Evolutionary conservation across 2,113 vertebrate species (phyloP).

Genomic region (Siniperca chuatsi): DNA sequence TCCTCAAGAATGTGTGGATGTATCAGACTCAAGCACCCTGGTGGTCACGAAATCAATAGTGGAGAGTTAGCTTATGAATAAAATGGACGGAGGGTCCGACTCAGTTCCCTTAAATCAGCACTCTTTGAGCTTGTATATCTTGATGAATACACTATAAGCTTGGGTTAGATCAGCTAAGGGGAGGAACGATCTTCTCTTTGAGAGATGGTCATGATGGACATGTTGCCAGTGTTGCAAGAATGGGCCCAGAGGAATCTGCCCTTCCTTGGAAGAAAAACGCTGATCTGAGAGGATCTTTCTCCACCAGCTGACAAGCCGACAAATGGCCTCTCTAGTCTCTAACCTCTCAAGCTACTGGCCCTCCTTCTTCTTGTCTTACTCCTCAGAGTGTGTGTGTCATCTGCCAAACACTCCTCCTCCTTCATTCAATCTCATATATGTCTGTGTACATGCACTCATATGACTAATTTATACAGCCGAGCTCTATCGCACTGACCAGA

Average conservation of each 20-base stretch:
- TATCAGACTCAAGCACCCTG: slow-evolving; percentile 38
- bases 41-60: slow-evolving; percentile 67
- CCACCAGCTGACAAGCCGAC: slow-evolving; percentile 71
- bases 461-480: slow-evolving; percentile 62
- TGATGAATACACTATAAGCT: slow-evolving; percentile 38
- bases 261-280: slow-evolving; percentile 68
- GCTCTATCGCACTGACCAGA: slow-evolving; percentile 60
- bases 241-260: slow-evolving; percentile 55
- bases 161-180: slow-evolving; percentile 40
- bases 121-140: slow-evolving; percentile 46
- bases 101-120: slow-evolving; percentile 61
- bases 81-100: slow-evolving; percentile 17
- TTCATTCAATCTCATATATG: slow-evolving; percentile 12
- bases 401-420: slow-evolving; percentile 37
- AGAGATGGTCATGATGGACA: slow-evolving; percentile 70
- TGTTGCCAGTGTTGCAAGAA: slow-evolving; percentile 73
- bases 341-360: slow-evolving; percentile 68
- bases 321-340: slow-evolving; percentile 69
- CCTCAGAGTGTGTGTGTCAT: background rate
- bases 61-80: slow-evolving; percentile 55
- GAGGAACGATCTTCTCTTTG: slow-evolving; percentile 40
- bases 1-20: slow-evolving; percentile 64
- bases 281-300: slow-evolving; percentile 76
- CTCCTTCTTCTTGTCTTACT: slow-evolving; percentile 38
- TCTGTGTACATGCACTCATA: slow-evolving; percentile 22